phyloP scores from a whole-genome alignment of 37 sponge, comb jelly and placozoan species.

The Chondrilla cf. caribensis region DNA sequence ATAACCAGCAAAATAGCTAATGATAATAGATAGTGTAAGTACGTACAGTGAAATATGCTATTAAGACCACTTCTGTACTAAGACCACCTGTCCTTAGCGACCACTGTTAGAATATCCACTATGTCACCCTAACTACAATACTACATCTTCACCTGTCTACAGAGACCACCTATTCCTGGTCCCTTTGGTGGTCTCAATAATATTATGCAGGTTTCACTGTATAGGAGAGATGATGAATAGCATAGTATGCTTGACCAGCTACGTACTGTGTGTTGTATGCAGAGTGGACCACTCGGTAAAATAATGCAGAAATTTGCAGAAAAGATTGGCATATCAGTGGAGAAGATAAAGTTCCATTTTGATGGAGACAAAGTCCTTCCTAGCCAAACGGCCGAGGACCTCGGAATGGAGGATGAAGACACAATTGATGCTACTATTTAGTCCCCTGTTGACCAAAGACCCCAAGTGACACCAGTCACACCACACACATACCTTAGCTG shows the following conservation, averaged over 20 bases:
- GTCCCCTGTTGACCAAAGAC: no score
- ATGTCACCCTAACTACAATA: neutral
- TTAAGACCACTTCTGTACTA: neutral
- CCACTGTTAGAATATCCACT: neutral
- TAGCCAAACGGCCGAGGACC: constrained; percentile 51
- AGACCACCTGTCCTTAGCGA: neutral
- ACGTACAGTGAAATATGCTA: no score
- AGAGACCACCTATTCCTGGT: no score
- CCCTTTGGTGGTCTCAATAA: neutral
- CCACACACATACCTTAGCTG: no score
- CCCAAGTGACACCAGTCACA: no score
- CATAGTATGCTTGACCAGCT: neutral
- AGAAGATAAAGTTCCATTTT: constrained; percentile 55
- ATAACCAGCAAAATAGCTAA: no score
- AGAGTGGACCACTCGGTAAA: constrained; percentile 65
- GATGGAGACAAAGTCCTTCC: constrained; percentile 67
- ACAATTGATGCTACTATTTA: constrained; percentile 63
- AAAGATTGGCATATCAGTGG: constrained; percentile 17
- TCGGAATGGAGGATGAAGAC: constrained; percentile 79
- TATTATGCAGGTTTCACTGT: neutral
- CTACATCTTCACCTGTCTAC: neutral
- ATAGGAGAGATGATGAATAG: no score
- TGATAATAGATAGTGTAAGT: no score
- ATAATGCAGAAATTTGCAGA: constrained; percentile 58
- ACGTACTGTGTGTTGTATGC: neutral